Conservation (phyloP, 2,113 vertebrate species). For the Bufo bufo region DNA sequence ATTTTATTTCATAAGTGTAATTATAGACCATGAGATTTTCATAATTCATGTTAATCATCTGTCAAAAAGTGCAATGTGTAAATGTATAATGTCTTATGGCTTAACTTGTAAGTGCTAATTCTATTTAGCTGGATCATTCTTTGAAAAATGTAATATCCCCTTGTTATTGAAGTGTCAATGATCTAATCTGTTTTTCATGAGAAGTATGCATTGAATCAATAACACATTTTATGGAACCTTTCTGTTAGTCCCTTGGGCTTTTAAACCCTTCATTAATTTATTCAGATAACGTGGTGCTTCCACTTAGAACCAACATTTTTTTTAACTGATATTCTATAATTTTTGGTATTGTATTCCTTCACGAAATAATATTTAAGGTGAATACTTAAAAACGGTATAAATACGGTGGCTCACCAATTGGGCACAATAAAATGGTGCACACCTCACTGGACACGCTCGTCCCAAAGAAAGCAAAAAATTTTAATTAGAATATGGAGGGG, state of each 20-base stretch:
- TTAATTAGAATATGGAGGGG: no score
- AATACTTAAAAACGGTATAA: no score
- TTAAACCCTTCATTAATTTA: slow-evolving; percentile 66
- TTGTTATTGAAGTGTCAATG: slow-evolving; percentile 57
- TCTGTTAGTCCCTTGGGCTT: slow-evolving; percentile 60
- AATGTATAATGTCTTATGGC: neutral
- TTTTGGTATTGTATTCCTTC: no score
- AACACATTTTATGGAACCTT: slow-evolving; percentile 68
- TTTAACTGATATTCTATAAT: no score
- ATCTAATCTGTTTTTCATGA: slow-evolving; percentile 63
- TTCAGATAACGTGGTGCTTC: slow-evolving; percentile 59
- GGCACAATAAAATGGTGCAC: no score
- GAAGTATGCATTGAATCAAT: slow-evolving; percentile 66
- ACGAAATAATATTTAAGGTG: no score
- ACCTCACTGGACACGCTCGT: no score
- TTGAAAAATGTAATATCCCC: slow-evolving; percentile 58
- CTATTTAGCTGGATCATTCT: slow-evolving; percentile 37
- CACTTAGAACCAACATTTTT: neutral
- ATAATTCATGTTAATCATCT: neutral
- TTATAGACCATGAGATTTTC: neutral
- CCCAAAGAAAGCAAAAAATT: no score
- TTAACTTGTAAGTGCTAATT: slow-evolving; percentile 10
- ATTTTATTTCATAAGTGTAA: neutral
- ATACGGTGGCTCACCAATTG: no score
- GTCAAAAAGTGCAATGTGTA: no score